A percentile compares a stretch with the other conserved stretches of the same genome.
Conservation (phyloP, 1,140 invertebrate genomes). For the Zaprionus ghesquierei region DNA sequence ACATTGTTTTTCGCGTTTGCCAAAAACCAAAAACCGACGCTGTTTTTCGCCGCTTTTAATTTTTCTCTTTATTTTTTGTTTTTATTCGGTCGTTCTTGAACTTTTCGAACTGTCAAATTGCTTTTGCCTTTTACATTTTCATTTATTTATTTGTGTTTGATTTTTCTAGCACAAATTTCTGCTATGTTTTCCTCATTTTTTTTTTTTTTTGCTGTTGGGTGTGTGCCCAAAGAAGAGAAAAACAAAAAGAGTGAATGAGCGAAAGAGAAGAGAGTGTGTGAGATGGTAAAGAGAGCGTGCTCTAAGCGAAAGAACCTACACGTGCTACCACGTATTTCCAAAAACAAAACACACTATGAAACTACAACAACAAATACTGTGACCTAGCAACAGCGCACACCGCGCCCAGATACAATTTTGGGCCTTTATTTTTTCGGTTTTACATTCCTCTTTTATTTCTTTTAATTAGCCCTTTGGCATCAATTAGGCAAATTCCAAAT, state of each 20-base stretch:
- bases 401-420: slow-evolving; percentile 7
- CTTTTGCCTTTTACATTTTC: slow-evolving; percentile 19
- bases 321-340: slow-evolving; percentile 18
- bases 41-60: not conserved
- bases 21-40: not conserved
- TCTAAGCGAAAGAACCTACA: not conserved
- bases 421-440: not conserved
- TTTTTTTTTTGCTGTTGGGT: slow-evolving; percentile 34
- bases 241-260: not conserved
- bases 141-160: slow-evolving; percentile 18
- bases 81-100: slow-evolving; percentile 23
- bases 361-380: not conserved
- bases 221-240: slow-evolving; percentile 30
- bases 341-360: not conserved
- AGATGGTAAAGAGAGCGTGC: too few species aligned
- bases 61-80: not conserved
- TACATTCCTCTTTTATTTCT: not conserved
- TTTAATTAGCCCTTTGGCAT: slow-evolving; percentile 8
- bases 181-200: not conserved
- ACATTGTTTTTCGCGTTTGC: slow-evolving; percentile 1
- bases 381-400: slow-evolving; percentile 25
- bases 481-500: not conserved
- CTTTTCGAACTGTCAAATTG: slow-evolving; percentile 10
- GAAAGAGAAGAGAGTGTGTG: slow-evolving; percentile 1
- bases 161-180: slow-evolving; percentile 1